Evolutionary conservation across 2,888 invertebrate genomes (phyloP).

Genomic region (Dryococelus australis): DNA sequence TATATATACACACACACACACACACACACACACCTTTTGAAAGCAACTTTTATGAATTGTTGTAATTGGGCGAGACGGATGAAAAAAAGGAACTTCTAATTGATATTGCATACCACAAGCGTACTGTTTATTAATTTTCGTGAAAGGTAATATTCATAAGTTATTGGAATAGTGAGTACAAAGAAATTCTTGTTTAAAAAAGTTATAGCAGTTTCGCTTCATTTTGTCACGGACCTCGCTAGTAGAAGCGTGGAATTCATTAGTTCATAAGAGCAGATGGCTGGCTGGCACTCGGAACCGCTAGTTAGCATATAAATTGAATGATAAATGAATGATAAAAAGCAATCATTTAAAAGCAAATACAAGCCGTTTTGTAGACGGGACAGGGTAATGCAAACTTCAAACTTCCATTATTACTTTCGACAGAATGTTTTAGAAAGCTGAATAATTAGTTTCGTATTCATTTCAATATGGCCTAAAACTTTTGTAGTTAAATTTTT

Average conservation of each 20-base stretch:
- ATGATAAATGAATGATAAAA: conserved; percentile 4
- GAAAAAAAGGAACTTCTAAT: not conserved
- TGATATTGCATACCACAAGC: not conserved
- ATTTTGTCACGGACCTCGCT: not conserved
- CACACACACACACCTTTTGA: too few species aligned
- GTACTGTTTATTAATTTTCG: not conserved
- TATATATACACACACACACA: too few species aligned
- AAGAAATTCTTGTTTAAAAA: not conserved
- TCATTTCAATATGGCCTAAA: not conserved
- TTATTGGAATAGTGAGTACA: not conserved
- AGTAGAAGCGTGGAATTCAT: not conserved
- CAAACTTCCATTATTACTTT: conserved; percentile 1
- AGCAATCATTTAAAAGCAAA: not conserved
- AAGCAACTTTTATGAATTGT: not conserved
- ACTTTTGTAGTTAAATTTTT: not conserved
- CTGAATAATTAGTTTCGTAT: not conserved
- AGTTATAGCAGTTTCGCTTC: too few species aligned
- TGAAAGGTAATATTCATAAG: not conserved
- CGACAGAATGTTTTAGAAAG: not conserved
- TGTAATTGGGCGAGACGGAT: not conserved
- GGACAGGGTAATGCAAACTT: not conserved
- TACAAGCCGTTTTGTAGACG: not conserved
- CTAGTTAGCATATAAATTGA: not conserved
- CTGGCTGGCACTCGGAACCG: not conserved
- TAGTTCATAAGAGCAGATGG: not conserved